Base-by-base conservation (phyloP, 2,113 vertebrate genomes). In the Saguinus imperator region DNA sequence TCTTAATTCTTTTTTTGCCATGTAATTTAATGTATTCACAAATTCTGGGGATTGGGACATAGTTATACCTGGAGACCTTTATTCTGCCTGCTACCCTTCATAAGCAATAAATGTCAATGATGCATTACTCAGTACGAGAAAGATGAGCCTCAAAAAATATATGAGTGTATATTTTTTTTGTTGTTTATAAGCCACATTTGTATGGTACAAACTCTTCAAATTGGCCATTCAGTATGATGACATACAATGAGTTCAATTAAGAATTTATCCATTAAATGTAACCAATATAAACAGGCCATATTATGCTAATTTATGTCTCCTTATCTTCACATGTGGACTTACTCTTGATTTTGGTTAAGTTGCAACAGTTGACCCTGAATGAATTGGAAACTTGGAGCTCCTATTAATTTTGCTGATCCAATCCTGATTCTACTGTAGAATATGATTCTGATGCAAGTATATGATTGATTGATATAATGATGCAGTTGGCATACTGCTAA, bases 401-500 rank as follows among this genome's bases (percentile, higher is more conserved):
- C 52, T 93, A 10, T 57, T 88, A 57, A 85, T 66, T 93, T 88
- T 79, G 43, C 50, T 58, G 25, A 92, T 72, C 6, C 35, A 94
- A 25, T 5, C 14, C 57, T 82, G 3, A 2, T 84, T 29, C 94
- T 92, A 77, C 29, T 81, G 72, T 3, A 84, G 20, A 92, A n/a
- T 68, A 48, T 81, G 37, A 37, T 87, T 73, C 25, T 95, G 85
- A 52, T 7, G 50, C 11, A 76, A 48, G 32, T 58, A 72, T 76
- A 37, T 92, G 82, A 89, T 43, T 52, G 35, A 86, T 37, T 83
- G 55, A 90, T 97, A 57, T 90, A 57, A 95, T 88, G 81, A 97
- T 95, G 40, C 77, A 95, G 77, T 82, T 98, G 72, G 86, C 43
- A 94, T 93, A 97, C 37, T 97, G 87, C 72, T 96, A 93, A 98